These are phyloP conservation scores for Dolichotis patagonum DNA, from an alignment of 2,113 vertebrate species.

Conservation along the genomic window DNA sequence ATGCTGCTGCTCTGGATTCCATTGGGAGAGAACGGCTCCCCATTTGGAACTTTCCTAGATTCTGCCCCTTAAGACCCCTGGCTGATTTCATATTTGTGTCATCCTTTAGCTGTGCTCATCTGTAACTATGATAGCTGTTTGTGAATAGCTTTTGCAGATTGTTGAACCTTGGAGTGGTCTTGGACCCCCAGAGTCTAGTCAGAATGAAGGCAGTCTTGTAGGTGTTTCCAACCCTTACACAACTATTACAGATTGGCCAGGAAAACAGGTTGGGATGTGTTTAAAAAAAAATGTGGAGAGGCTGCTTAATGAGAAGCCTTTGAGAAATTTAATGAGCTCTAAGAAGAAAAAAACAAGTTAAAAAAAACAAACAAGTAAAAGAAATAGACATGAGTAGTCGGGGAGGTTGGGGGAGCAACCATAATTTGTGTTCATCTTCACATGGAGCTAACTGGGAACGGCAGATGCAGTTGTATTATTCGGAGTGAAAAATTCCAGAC, in stretches of 20 bases:
- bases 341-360: background rate
- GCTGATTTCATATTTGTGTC: background rate
- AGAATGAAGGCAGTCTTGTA: background rate
- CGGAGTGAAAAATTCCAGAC: background rate
- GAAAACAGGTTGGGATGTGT: background rate
- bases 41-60: background rate
- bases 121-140: background rate
- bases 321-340: background rate
- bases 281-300: background rate
- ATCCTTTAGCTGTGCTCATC: background rate
- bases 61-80: background rate
- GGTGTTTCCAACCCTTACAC: background rate
- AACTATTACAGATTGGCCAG: background rate
- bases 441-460: background rate
- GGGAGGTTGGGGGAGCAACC: background rate
- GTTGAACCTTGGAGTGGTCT: background rate
- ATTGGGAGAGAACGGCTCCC: background rate
- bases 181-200: background rate
- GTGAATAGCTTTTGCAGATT: background rate
- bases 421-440: background rate
- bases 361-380: background rate
- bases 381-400: background rate
- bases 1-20: background rate
- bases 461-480: background rate
- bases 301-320: background rate